These are phyloP conservation scores for Bucco capensis DNA, from an alignment of 2,113 vertebrate genomes.

Conservation along the genomic window DNA sequence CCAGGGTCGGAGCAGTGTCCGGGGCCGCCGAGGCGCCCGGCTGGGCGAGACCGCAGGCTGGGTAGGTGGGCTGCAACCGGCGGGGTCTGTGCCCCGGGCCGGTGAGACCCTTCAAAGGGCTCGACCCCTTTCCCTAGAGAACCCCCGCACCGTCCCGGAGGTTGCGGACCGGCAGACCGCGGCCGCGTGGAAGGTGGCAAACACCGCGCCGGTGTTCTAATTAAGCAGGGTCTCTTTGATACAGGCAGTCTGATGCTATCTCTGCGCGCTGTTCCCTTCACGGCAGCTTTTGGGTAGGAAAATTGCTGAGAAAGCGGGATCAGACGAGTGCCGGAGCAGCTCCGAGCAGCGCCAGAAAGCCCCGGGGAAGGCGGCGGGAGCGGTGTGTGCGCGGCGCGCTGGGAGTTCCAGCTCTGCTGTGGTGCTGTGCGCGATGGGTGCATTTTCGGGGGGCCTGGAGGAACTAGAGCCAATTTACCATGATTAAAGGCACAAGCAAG, in stretches of 20 bases:
- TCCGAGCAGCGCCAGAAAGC: not conserved
- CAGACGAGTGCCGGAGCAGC: not conserved
- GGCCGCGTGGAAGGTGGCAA: not conserved
- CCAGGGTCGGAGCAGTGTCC: not conserved
- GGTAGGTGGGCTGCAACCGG: too few relatives aligned
- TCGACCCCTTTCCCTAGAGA: not conserved
- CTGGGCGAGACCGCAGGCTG: not conserved
- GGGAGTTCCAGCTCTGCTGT: not conserved
- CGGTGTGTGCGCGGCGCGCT: not conserved
- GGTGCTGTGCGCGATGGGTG: not conserved
- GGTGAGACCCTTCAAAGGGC: not conserved
- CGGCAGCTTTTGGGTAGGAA: slow-evolving; percentile 19
- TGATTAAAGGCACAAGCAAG: slow-evolving; percentile 57
- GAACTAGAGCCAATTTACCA: slow-evolving; percentile 41
- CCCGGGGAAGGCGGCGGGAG: not conserved
- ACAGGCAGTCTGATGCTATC: slow-evolving; percentile 32
- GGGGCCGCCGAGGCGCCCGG: not conserved
- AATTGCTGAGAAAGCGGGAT: slow-evolving; percentile 36
- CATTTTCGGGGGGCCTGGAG: slow-evolving; percentile 44
- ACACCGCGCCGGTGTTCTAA: slow-evolving; percentile 9
- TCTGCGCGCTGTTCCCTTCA: not conserved
- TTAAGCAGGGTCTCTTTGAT: slow-evolving; percentile 37
- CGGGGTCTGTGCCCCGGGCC: not conserved
- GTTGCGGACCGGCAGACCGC: not conserved
- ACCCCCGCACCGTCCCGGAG: not conserved